Percentiles rank a stretch among this genome's conserved stretches.
These are phyloP conservation scores for Chrysomallon squamiferum DNA, from an alignment of 1,140 invertebrate genomes.

Conservation along the genomic window DNA sequence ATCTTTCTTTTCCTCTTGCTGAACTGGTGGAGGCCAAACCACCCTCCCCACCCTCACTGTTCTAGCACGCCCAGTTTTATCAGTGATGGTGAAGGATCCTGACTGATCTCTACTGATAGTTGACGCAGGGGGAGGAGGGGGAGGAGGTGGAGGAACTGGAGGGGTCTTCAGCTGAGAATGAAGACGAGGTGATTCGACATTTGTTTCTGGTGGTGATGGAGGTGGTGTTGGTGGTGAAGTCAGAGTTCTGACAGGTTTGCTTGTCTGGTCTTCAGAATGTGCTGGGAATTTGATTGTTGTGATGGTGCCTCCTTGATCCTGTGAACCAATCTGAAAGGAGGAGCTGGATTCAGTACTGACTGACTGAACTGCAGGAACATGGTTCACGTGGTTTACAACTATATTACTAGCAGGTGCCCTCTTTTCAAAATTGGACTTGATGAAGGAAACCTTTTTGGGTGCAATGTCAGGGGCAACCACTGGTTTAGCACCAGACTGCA, in stretches of 20 bases:
- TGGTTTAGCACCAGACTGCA: no score
- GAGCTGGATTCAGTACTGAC: no score
- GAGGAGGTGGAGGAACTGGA: constrained; percentile 6
- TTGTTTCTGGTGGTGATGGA: constrained; percentile 12
- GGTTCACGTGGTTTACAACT: no score
- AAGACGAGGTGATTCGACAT: constrained; percentile 10
- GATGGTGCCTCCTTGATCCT: no score
- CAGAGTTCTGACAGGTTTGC: constrained; percentile 1
- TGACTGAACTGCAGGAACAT: no score
- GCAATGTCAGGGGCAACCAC: neutral
- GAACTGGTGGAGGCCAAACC: constrained; percentile 82
- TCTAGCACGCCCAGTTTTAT: constrained; percentile 81
- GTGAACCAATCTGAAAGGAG: no score
- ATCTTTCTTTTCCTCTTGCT: constrained; percentile 29
- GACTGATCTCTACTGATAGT: constrained; percentile 74
- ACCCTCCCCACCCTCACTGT: constrained; percentile 94
- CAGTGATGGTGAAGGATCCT: constrained; percentile 49
- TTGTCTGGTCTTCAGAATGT: neutral
- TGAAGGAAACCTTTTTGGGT: neutral
- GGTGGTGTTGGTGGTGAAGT: constrained; percentile 14
- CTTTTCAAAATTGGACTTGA: neutral
- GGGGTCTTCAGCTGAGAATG: constrained; percentile 26
- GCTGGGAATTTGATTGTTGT: constrained; percentile 8
- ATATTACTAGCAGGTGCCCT: neutral
- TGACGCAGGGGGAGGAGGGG: constrained; percentile 77